Evolutionary conservation across 2,888 invertebrate species (phyloP), one percentile per base, ranked within the genome.

Genomic region (Steromphala cineraria): DNA sequence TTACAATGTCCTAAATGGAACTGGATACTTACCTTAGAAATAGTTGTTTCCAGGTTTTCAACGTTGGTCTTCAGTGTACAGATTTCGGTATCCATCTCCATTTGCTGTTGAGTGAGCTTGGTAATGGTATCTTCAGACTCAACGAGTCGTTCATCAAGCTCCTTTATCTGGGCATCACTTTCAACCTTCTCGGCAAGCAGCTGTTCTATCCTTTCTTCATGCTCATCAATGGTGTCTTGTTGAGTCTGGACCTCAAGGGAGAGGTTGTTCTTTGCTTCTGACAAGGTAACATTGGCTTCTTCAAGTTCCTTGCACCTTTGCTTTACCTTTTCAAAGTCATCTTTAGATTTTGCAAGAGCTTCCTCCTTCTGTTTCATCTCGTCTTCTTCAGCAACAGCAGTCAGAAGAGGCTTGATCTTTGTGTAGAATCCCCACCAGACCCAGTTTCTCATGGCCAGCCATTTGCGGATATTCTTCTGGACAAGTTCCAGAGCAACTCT

Each of bases 401-500:
- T 98, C 96, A 99, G 97, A 94, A 99, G 96, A 93, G 99, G 99
- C 86, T 91, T 91, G 80, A 91, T 90, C 87, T 90, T 90, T 83
- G 87, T 96, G 98, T 99, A 99, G 95, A 99, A 95, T 95, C 98
- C 98, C 98, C 98, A 99, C 99, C 99, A 99, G 94, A 98, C 97
- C 99, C 99, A 99, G 95, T 98, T 99, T 94, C 99, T 97, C 94
- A 99, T 96, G 94, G 98, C 96, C 95, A 99, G 96, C 96, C 99
- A 99, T 94, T 98, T 98, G 95, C 99, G 97, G 95, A 99, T 96
- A 95, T 99, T 99, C 94, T 99, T 97, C 95, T 99, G 99, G 94
- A 99, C 98, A 93, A 99, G 97, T 95, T 98, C 97, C 94, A 99
- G 96, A 92, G 98, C 98, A 94, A 98, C 94, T 94, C 56, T 56